Percentiles rank a stretch among this genome's conserved stretches.
Evolutionary conservation across 1,140 invertebrate genomes (phyloP).

Genomic region (Lordiphosa collinella): DNA sequence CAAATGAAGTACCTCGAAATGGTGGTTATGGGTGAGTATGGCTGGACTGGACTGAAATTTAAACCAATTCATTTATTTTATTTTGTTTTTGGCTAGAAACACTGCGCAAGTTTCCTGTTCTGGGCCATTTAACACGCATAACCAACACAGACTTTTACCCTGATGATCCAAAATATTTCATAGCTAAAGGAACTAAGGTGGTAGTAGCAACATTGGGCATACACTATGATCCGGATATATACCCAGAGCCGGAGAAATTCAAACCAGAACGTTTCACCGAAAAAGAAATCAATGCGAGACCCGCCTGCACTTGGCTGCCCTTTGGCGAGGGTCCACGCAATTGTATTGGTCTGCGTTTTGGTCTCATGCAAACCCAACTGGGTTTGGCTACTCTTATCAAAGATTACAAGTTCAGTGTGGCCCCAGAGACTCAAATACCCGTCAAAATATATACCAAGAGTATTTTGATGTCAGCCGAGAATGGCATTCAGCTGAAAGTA

Average conservation of each 20-base stretch:
- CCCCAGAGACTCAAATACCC: neutral
- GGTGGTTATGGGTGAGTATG: constrained; percentile 12
- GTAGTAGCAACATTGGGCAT: constrained; percentile 82
- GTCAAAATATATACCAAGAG: neutral
- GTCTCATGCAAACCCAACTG: neutral
- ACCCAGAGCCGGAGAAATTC: constrained; percentile 80
- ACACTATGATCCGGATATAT: constrained; percentile 80
- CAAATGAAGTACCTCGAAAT: constrained; percentile 82
- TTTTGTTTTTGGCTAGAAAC: neutral
- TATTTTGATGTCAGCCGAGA: neutral
- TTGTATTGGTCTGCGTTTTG: constrained; percentile 1
- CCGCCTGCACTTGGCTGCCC: neutral
- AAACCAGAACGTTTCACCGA: constrained; percentile 82
- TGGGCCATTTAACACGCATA: neutral
- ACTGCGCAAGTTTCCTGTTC: neutral
- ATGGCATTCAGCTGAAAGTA: neutral
- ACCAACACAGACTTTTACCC: constrained; percentile 71
- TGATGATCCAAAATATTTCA: constrained; percentile 79
- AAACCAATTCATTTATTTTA: neutral
- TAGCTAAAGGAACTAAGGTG: constrained; percentile 82
- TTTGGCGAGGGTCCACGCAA: constrained; percentile 2
- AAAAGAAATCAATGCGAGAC: constrained; percentile 25
- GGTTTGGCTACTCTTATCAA: neutral
- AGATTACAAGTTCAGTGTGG: neutral
- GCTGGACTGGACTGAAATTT: neutral